A percentile compares a stretch with the other conserved stretches of the same genome.
These are phyloP conservation scores for Thera obeliscata DNA, from an alignment of 2,888 invertebrate genomes.

Conservation along the genomic window DNA sequence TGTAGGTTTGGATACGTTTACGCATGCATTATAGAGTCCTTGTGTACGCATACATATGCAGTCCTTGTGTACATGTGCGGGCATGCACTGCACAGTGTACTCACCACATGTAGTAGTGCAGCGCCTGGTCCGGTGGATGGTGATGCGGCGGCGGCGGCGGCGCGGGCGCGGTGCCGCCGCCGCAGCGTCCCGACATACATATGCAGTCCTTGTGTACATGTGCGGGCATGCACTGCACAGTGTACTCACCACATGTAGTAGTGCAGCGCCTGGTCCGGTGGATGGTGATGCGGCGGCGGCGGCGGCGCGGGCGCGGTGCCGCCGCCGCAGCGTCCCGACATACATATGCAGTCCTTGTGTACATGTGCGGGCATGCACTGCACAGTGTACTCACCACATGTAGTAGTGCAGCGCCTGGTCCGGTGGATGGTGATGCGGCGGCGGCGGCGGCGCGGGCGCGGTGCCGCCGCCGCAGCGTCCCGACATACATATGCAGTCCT, in stretches of 20 bases:
- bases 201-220: too few species aligned
- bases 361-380: too few species aligned
- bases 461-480: conserved; percentile 49
- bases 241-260: conserved; percentile 84
- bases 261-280: conserved; percentile 73
- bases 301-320: conserved; percentile 69
- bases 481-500: conserved; percentile 48
- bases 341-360: too few species aligned
- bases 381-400: conserved; percentile 79
- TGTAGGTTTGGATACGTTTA: too few species aligned
- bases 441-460: conserved; percentile 72
- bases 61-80: too few species aligned
- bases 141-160: conserved; percentile 82
- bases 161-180: conserved; percentile 62
- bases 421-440: conserved; percentile 81
- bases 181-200: conserved; percentile 55
- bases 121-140: conserved; percentile 71
- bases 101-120: conserved; percentile 85
- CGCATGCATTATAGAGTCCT: too few species aligned
- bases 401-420: conserved; percentile 79
- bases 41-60: too few species aligned
- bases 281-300: conserved; percentile 82
- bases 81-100: conserved; percentile 28
- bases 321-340: conserved; percentile 55
- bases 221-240: not conserved